Evolutionary conservation across 2,113 vertebrate genomes (phyloP).

Genomic region (Chionomys nivalis): DNA sequence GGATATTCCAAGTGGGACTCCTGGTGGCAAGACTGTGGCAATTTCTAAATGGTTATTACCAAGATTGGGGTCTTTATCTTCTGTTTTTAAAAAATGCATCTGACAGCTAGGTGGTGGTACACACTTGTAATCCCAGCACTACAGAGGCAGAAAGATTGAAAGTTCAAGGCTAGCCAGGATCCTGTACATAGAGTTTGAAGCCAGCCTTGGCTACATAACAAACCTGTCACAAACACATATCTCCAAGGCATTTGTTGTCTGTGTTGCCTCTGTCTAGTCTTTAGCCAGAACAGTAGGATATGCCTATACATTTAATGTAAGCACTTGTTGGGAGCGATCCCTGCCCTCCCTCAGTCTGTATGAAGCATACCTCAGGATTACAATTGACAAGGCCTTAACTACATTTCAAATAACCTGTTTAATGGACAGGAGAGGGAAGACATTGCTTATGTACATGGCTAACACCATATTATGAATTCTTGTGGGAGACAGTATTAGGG

Average conservation of each 20-base stretch:
- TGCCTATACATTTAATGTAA: neutral
- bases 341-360: neutral
- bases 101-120: neutral
- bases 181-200: neutral
- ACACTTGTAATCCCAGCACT: neutral
- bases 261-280: neutral
- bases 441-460: neutral
- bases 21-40: neutral
- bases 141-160: neutral
- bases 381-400: neutral
- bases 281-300: neutral
- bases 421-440: neutral
- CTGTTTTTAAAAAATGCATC: neutral
- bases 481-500: neutral
- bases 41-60: conserved; percentile 24
- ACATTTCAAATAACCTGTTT: neutral
- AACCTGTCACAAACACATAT: neutral
- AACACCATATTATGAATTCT: neutral
- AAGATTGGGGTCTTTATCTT: neutral
- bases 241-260: neutral
- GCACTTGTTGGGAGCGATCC: neutral
- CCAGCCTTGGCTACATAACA: neutral
- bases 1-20: neutral
- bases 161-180: neutral
- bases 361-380: neutral